Evolutionary conservation across 2,797 vertebrate species (phyloP), one percentile per base, ranked within the genome.

Genomic region (Babyrousa celebensis): DNA sequence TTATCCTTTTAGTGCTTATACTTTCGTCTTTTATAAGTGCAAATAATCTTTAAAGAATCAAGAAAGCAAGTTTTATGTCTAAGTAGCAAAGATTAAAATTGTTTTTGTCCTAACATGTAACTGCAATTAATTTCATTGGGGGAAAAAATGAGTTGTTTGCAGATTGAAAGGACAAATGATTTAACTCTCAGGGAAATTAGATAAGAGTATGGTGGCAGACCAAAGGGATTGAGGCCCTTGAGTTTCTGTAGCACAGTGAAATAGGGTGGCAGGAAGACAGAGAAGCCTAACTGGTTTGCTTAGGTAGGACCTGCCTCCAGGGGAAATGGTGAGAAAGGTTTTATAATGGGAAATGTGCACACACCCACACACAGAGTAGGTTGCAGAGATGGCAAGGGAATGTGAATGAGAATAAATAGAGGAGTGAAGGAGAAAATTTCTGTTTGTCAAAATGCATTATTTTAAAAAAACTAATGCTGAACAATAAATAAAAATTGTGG

Each of bases 11-110:
- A 43, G 10, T 68, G 8, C 63, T 87, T 79, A 32, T 74, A 29
- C 21, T 7, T 52, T 79, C 12, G 36, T 79, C 62, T 90, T 62
- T 93, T 27, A 20, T 63, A 84, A 54, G 20, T n/a, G 1, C 25
- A 84, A 32, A 40, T 56, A 6, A 67, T 80, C 11, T 88, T 82
- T 58, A 74, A 93, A 88, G 27, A 94, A 72, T 83, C 21, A 85
- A 12, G 25, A 56, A 84, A 68, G 21, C 23, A 56, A 9, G 18
- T 48, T 86, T 87, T 87, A 52, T 67, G 27, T 74, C 15, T 52
- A 68, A 87, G 85, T 63, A 36, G 10, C 6, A 85, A 82, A 95
- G 6, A 40, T 23, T 27, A 83, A 90, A 95, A 48, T 27, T 20
- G 1, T 36, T 82, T 88, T 75, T 67, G 54, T 88, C 20, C 29